Evolutionary conservation across 1,140 invertebrate genomes (phyloP), one percentile per base, ranked within the genome.

Genomic region (Glomeris maerens): DNA sequence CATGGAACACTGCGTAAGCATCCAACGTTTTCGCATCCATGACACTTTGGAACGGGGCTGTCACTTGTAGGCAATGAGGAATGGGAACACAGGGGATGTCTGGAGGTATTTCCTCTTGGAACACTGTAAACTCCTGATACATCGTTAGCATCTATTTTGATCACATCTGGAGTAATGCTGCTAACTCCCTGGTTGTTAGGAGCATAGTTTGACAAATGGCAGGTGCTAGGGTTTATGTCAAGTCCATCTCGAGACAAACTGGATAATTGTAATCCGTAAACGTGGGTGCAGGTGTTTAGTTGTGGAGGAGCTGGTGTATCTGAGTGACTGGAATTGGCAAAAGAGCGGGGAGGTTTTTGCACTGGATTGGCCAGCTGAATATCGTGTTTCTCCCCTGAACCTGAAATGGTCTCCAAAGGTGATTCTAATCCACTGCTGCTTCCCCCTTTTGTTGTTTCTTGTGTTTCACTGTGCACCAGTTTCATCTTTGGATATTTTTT

Each of bases 301-400:
- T 17, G 10, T 17, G 31, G 31, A 36, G 17, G 20, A 42, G 5
- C 46, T 5, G 26, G 23, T 3, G 27, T 47, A 7, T 31, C 5
- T 4, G 25, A 10, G 17, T 42, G 25, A 17, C 17, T 42, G 5
- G 40, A 17, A 25, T 42, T 31, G 27, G 26, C 27, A 3, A 26
- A 29, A n/a, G 46, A 62, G 28, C 79, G 67, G 0, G 79, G 79
- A 17, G 79, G 78, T 60, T 81, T 80, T 52, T 77, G 72, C 5
- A 81, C 71, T 1, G 79, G 78, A 64, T 81, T 81, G 38, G 76
- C 74, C 2, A 63, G 40, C 17, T 42, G 40, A 21, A 42, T 10
- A 17, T 42, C 40, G 5, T 17, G 5, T 21, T 42, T 42, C 2
- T 49, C 31, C 45, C 26, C 29, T 46, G 4, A 46, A 4, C 29